A percentile compares a stretch with the other conserved stretches of the same genome.
Evolutionary conservation across 2,797 vertebrate genomes (phyloP).

Genomic region (Semotilus atromaculatus): DNA sequence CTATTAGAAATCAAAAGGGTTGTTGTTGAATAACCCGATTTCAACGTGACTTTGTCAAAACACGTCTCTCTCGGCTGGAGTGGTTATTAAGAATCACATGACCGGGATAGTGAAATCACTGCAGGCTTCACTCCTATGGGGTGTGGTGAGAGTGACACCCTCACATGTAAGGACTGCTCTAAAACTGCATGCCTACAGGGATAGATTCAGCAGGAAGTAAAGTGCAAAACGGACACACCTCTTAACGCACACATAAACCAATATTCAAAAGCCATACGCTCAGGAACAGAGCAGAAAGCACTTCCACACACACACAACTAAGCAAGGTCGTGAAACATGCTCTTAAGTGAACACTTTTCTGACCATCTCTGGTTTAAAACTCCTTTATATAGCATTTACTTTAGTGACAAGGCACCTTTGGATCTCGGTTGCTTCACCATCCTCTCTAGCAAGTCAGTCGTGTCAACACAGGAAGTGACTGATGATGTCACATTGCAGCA

Average conservation of each 20-base stretch:
- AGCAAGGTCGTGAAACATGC: background rate
- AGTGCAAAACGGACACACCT: background rate
- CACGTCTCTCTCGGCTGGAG: background rate
- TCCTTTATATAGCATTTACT: background rate
- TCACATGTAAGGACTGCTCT: slow-evolving; percentile 13
- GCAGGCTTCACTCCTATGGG: slow-evolving; percentile 11
- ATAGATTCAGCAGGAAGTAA: slow-evolving; percentile 20
- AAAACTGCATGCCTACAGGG: slow-evolving; percentile 25
- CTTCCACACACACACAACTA: background rate
- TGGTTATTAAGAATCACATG: background rate
- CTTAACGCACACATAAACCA: slow-evolving; percentile 20
- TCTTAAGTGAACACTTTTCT: background rate
- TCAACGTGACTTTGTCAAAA: background rate
- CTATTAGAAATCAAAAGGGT: background rate
- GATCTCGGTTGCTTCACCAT: background rate
- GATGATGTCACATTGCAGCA: background rate
- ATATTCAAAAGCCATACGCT: slow-evolving; percentile 10
- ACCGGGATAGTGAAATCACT: slow-evolving; percentile 27
- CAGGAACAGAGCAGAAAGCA: slow-evolving; percentile 17
- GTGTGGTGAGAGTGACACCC: background rate
- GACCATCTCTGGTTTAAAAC: background rate
- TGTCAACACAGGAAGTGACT: slow-evolving; percentile 21
- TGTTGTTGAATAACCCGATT: background rate
- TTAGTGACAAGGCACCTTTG: background rate
- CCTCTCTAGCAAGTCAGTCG: background rate